Base-by-base conservation (phyloP, 2,113 vertebrate species). In the Parus major region DNA sequence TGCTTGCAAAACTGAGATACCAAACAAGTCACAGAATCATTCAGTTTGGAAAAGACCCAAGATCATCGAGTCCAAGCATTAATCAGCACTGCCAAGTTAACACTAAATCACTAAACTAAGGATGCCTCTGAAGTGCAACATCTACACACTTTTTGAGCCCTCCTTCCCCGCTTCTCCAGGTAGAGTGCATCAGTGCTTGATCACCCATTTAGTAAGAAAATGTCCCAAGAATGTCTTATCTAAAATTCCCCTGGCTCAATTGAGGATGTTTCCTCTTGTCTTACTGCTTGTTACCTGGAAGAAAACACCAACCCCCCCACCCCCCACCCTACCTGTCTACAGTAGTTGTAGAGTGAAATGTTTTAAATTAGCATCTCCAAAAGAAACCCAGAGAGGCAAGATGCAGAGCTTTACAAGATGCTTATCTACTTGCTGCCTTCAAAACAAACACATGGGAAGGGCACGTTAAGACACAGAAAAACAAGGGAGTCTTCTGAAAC, bases 281-380 rank as follows among this genome's bases (percentile, higher is more conserved):
- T 24, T 60, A 35, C 1, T 60, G 28, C 29, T 35, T 7, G 3
- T 16, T 53, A 53, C 20, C 17, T 35, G 20, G 15, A 36, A 33
- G 8, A 57, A n/a, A 6, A 41, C 10, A 39, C 3, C 1, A 1
- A 22, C 16, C 15, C 9, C 31, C 52, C 31, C 11, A 8, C 33
- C 36, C 36, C 36, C n/a, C n/a, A n/a, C 52, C 31, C 10, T 15
- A 20, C 20, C 10, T 9, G 2, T 11, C 35, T 49, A 41, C 6
- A 28, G 33, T 9, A 41, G 24, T 8, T 13, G 14, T 23, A 33
- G 25, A 63, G 19, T n/a, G 72, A 85, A 63, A 91, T 80, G n/a
- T 39, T 46, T 29, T 19, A 44, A 82, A 96, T 96, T 96, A 94
- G 79, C 95, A 95, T 90, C 88, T 93, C 59, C 44, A 94, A 94